Evolutionary conservation across 2,888 invertebrate genomes (phyloP).

Genomic region (Sisyra nigra): DNA sequence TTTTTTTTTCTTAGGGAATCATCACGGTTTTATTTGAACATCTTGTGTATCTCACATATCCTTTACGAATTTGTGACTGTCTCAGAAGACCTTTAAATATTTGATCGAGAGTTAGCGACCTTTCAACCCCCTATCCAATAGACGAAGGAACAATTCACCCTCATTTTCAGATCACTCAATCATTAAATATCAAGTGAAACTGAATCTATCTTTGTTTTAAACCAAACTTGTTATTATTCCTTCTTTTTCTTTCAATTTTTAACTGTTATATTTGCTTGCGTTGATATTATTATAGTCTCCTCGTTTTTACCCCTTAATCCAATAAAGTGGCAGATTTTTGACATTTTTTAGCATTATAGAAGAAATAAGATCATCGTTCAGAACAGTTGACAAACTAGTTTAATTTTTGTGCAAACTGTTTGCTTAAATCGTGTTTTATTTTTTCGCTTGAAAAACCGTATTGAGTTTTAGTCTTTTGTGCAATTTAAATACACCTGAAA

Average conservation of each 20-base stretch:
- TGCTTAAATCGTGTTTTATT: too few relatives aligned
- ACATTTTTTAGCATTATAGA: constrained; percentile 5
- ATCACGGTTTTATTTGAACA: too few relatives aligned
- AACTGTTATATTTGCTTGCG: background rate
- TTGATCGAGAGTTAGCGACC: constrained; percentile 28
- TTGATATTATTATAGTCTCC: background rate
- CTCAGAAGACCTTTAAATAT: constrained; percentile 26
- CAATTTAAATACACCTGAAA: too few relatives aligned
- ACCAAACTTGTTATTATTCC: background rate
- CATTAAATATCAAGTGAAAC: too few relatives aligned
- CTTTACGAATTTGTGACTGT: background rate
- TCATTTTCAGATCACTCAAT: constrained; percentile 9
- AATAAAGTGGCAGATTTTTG: constrained; percentile 8
- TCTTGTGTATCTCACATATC: background rate
- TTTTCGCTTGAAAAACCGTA: too few relatives aligned
- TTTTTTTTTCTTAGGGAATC: too few relatives aligned
- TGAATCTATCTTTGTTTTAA: background rate
- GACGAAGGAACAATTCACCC: constrained; percentile 12
- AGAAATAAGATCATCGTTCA: constrained; percentile 6
- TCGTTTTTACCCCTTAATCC: constrained; percentile 5
- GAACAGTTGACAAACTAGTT: too few relatives aligned
- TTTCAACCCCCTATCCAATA: constrained; percentile 19
- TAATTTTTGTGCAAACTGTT: too few relatives aligned
- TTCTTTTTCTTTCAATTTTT: too few relatives aligned
- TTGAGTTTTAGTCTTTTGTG: too few relatives aligned